Evolutionary conservation across 2,888 invertebrate species (phyloP).

Genomic region (Ceraclea dissimilis): DNA sequence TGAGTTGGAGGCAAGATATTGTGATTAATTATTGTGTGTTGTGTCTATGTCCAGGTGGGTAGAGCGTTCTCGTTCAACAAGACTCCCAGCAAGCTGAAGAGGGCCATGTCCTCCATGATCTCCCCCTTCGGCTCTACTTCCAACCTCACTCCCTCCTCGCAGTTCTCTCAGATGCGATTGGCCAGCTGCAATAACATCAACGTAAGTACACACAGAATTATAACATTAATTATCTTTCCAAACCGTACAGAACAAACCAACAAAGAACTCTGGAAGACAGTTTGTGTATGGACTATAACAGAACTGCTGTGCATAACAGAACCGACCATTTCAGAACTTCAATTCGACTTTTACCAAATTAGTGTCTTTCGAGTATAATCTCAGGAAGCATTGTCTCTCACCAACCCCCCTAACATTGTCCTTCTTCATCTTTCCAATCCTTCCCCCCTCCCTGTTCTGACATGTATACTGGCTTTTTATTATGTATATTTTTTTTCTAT

Average conservation of each 20-base stretch:
- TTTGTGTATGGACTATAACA: background rate
- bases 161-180: slow-evolving; percentile 77
- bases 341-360: too few species aligned
- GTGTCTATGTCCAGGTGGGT: slow-evolving; percentile 65
- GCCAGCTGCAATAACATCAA: slow-evolving; percentile 82
- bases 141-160: slow-evolving; percentile 74
- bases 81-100: slow-evolving; percentile 87
- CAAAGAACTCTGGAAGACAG: background rate
- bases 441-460: too few species aligned
- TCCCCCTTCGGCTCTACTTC: slow-evolving; percentile 81
- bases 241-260: background rate
- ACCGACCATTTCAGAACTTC: too few species aligned
- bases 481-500: too few species aligned
- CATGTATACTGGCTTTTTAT: too few species aligned
- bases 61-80: slow-evolving; percentile 93
- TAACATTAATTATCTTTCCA: background rate
- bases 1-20: too few species aligned
- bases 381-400: too few species aligned
- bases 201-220: slow-evolving; percentile 53
- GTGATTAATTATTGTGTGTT: too few species aligned
- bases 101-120: slow-evolving; percentile 93
- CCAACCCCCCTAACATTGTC: too few species aligned
- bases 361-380: too few species aligned
- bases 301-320: too few species aligned
- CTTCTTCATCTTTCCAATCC: too few species aligned